Conservation (phyloP, 2,113 vertebrate genomes). For the Corvus cornix region DNA sequence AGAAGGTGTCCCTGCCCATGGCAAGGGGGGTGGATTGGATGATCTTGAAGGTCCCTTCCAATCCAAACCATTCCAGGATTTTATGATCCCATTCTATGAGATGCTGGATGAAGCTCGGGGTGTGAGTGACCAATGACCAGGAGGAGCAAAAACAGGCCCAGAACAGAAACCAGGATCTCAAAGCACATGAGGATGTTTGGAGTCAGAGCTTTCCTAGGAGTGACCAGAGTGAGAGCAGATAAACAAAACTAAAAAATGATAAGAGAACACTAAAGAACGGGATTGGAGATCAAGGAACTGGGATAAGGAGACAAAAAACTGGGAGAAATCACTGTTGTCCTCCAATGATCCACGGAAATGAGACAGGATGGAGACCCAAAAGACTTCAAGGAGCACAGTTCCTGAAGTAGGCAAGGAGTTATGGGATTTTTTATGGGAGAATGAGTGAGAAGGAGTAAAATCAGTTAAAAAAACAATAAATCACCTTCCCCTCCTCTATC, state of each 20-base stretch:
- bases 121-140: not conserved
- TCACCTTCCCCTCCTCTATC: not conserved
- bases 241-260: not conserved
- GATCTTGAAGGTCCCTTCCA: not conserved
- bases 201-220: not conserved
- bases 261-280: not conserved
- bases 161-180: not conserved
- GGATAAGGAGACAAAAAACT: not conserved
- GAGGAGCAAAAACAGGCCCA: not conserved
- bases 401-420: not conserved
- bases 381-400: not conserved
- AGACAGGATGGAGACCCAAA: not conserved
- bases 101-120: not conserved
- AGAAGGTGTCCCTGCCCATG: not conserved
- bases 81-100: not conserved
- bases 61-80: not conserved
- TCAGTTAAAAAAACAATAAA: not conserved
- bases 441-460: not conserved
- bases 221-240: not conserved
- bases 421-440: not conserved
- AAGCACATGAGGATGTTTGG: not conserved
- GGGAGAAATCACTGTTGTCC: not conserved
- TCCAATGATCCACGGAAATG: not conserved
- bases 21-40: not conserved
- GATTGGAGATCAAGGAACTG: not conserved